phyloP scores from a whole-genome alignment of 2,113 vertebrate species.

The Cettia cetti region DNA sequence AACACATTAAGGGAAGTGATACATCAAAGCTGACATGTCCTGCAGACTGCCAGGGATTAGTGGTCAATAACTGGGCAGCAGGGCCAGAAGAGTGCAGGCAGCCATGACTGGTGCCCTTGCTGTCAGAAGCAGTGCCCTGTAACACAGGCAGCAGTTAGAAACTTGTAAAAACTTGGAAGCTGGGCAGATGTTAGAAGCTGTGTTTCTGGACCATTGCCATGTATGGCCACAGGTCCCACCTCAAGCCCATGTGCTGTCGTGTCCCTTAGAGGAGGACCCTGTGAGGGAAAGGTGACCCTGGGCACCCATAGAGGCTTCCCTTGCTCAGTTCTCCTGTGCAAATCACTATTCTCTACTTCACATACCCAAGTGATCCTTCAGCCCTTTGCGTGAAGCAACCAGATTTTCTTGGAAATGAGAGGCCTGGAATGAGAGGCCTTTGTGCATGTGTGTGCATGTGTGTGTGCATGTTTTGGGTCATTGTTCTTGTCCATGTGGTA shows the following conservation, averaged over 20 bases:
- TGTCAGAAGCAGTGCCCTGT: not conserved
- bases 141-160: not conserved
- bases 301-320: not conserved
- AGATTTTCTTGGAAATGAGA: not conserved
- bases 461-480: accelerated
- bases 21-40: not conserved
- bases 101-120: not conserved
- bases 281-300: not conserved
- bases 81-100: not conserved
- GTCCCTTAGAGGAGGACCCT: not conserved
- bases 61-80: not conserved
- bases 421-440: not conserved
- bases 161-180: not conserved
- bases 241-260: not conserved
- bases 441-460: no score
- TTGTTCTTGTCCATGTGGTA: not conserved
- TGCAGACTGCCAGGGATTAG: not conserved
- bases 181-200: not conserved
- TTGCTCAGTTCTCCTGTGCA: no score
- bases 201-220: not conserved
- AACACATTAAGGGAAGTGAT: constrained; percentile 21
- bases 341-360: not conserved
- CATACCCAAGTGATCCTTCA: not conserved
- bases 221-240: not conserved
- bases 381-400: not conserved